These are phyloP conservation scores for Didymodactylos carnosus DNA, from an alignment of 2,888 invertebrate genomes.

Conservation along the genomic window DNA sequence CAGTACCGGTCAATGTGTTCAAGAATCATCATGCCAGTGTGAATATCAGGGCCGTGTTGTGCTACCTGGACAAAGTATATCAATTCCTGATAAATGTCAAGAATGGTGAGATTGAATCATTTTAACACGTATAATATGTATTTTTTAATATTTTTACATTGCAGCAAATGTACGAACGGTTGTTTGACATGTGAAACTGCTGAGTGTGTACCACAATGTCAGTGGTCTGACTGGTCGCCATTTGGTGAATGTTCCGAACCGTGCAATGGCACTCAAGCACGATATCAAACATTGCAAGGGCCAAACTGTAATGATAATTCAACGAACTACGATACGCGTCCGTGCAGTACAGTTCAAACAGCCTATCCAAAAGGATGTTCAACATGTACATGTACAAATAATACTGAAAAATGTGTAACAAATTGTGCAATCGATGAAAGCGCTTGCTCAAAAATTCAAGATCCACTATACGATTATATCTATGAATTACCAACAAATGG, in stretches of 20 bases:
- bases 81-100: neutral
- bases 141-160: neutral
- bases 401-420: neutral
- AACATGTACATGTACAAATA: neutral
- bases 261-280: neutral
- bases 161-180: neutral
- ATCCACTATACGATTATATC: neutral
- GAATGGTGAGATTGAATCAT: neutral
- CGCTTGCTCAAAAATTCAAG: neutral
- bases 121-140: neutral
- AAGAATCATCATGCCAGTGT: neutral
- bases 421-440: neutral
- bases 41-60: neutral
- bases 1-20: neutral
- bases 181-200: neutral
- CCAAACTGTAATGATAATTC: neutral
- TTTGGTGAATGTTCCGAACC: neutral
- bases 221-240: neutral
- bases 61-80: neutral
- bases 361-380: neutral
- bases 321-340: neutral
- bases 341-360: neutral
- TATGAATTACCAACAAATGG: neutral
- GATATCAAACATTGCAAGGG: neutral
- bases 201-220: neutral